Evolutionary conservation across 2,888 invertebrate genomes (phyloP).

Genomic region (Cheiracanthium punctorium): DNA sequence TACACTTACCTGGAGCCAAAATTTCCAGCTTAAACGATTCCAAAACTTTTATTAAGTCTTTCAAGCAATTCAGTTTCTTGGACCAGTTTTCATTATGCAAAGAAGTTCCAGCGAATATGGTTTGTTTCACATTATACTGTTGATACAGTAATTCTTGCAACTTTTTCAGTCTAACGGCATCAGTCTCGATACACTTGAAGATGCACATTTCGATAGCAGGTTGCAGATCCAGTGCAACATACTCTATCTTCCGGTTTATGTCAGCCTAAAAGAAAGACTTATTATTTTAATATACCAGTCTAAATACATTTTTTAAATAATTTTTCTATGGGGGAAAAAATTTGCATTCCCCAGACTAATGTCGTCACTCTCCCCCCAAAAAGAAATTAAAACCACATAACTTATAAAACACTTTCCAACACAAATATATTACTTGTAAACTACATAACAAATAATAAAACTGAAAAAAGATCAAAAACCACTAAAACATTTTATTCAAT

Average conservation of each 20-base stretch:
- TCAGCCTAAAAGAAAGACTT: slow-evolving; percentile 79
- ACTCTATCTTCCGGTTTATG: slow-evolving; percentile 85
- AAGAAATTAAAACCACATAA: too few species aligned
- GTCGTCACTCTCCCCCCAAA: too few species aligned
- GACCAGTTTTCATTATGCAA: background rate
- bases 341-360: too few species aligned
- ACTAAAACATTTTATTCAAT: too few species aligned
- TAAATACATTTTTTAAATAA: too few species aligned
- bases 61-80: background rate
- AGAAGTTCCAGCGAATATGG: background rate
- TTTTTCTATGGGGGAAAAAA: too few species aligned
- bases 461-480: too few species aligned
- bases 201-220: slow-evolving; percentile 78
- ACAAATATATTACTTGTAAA: too few species aligned
- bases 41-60: background rate
- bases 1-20: too few species aligned
- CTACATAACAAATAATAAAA: too few species aligned
- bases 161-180: background rate
- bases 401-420: too few species aligned
- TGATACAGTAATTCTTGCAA: background rate
- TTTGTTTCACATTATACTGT: background rate
- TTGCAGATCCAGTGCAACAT: slow-evolving; percentile 81
- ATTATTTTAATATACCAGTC: too few species aligned
- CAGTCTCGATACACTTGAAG: background rate
- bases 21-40: background rate